Evolutionary conservation across 2,888 invertebrate species (phyloP).

Genomic region (Auanema freiburgensis): DNA sequence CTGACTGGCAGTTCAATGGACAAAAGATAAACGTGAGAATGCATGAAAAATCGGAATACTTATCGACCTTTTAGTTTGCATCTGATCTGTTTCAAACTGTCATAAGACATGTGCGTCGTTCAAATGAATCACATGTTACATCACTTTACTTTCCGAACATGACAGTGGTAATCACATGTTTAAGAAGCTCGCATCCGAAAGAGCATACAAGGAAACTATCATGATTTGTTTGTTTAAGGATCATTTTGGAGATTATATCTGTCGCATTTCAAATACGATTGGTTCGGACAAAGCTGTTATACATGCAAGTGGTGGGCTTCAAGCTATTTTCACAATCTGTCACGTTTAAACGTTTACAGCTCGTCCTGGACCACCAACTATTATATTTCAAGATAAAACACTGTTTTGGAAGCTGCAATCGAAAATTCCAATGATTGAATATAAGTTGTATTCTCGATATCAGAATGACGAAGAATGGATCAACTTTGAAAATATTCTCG

Average conservation of each 20-base stretch:
- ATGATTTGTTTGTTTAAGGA: slow-evolving; percentile 18
- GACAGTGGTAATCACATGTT: slow-evolving; percentile 11
- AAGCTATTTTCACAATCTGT: not conserved
- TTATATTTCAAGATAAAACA: slow-evolving; percentile 27
- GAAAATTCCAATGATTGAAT: slow-evolving; percentile 19
- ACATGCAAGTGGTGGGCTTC: slow-evolving; percentile 39
- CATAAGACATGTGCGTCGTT: slow-evolving; percentile 31
- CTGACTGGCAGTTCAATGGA: slow-evolving; percentile 56
- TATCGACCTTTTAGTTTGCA: not conserved
- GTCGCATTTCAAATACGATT: slow-evolving; percentile 42
- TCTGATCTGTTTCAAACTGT: slow-evolving; percentile 21
- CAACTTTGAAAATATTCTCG: slow-evolving; percentile 10
- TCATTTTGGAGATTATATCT: slow-evolving; percentile 46
- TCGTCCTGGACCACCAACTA: slow-evolving; percentile 39
- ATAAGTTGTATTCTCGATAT: slow-evolving; percentile 12
- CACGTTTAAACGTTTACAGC: slow-evolving; percentile 27
- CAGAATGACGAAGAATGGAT: slow-evolving; percentile 22
- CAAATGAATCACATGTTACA: slow-evolving; percentile 17
- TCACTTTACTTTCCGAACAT: slow-evolving; percentile 31
- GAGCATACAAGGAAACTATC: not conserved
- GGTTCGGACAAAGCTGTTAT: slow-evolving; percentile 36
- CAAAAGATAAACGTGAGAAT: slow-evolving; percentile 48
- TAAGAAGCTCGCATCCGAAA: not conserved
- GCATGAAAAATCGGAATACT: no score
- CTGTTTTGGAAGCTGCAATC: slow-evolving; percentile 37